A percentile compares a stretch with the other conserved stretches of the same genome.
These are phyloP conservation scores for Mellivora capensis DNA, from an alignment of 2,113 vertebrate genomes.

Conservation along the genomic window DNA sequence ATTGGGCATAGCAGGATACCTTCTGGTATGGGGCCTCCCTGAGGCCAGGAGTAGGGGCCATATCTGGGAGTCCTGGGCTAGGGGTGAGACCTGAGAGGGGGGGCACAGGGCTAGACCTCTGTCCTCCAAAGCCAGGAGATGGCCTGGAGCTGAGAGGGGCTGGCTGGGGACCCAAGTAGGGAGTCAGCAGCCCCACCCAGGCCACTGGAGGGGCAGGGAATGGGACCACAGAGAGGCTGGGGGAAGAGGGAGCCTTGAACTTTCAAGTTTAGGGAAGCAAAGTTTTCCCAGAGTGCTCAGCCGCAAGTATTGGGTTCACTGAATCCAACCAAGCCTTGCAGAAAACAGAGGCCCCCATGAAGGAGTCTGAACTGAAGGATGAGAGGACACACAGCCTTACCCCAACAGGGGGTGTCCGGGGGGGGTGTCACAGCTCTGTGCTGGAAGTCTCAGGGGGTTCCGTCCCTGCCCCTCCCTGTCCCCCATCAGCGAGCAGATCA, in stretches of 20 bases:
- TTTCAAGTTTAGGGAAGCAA: background rate
- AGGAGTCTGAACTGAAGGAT: background rate
- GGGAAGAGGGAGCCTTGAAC: background rate
- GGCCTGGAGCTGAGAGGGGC: background rate
- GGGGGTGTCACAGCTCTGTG: background rate
- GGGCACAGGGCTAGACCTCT: too few species aligned
- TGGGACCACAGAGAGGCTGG: background rate
- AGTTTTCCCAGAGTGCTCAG: background rate
- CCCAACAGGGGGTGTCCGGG: background rate
- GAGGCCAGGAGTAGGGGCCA: background rate
- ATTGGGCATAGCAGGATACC: background rate
- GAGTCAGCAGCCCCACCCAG: background rate
- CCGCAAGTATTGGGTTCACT: background rate
- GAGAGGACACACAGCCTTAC: background rate
- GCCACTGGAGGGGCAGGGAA: fast-evolving
- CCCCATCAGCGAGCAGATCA: constrained; percentile 91
- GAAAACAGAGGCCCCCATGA: background rate
- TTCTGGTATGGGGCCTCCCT: background rate
- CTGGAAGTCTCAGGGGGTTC: background rate
- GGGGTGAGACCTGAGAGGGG: background rate
- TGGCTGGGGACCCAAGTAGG: background rate
- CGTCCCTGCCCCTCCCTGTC: background rate
- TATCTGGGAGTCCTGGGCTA: background rate
- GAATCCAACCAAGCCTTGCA: background rate
- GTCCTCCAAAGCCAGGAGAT: background rate